Conservation (phyloP, 92 coral and sea anemone species). For the Bergia puertoricense region DNA sequence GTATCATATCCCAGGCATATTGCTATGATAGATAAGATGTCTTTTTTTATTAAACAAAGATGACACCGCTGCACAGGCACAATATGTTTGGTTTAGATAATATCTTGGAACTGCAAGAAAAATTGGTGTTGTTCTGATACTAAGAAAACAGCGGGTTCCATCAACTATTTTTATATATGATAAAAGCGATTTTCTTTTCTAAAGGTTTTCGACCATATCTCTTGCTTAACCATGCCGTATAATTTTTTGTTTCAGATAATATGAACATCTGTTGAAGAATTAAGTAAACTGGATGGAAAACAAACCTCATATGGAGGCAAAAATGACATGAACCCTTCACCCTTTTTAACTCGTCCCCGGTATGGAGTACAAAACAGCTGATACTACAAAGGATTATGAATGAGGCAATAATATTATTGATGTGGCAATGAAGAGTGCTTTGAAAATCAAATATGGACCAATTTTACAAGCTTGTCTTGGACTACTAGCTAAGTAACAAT, state of each 20-base stretch:
- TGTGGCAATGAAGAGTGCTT: not conserved
- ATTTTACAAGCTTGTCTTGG: not conserved
- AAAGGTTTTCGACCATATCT: not conserved
- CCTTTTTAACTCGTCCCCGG: not conserved
- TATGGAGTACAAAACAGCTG: not conserved
- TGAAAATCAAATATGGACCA: not conserved
- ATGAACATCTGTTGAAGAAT: not conserved
- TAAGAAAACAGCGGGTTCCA: not conserved
- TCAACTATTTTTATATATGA: not conserved
- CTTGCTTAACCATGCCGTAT: not conserved
- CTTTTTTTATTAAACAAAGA: not conserved
- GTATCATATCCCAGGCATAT: not conserved
- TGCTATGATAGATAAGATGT: not conserved
- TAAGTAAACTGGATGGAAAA: not conserved
- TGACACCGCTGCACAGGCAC: not conserved
- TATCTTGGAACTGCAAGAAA: not conserved
- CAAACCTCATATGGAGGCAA: not conserved
- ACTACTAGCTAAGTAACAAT: not conserved
- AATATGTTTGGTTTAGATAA: conserved; percentile 1
- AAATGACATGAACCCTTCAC: not conserved
- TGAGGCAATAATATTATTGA: not conserved
- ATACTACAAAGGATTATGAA: too few relatives aligned
- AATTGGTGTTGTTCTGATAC: not conserved
- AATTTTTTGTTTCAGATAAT: not conserved
- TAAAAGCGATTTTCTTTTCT: not conserved